Evolutionary conservation across 2,797 vertebrate species (phyloP), one percentile per base, ranked within the genome.

Genomic region (Pterois miles): DNA sequence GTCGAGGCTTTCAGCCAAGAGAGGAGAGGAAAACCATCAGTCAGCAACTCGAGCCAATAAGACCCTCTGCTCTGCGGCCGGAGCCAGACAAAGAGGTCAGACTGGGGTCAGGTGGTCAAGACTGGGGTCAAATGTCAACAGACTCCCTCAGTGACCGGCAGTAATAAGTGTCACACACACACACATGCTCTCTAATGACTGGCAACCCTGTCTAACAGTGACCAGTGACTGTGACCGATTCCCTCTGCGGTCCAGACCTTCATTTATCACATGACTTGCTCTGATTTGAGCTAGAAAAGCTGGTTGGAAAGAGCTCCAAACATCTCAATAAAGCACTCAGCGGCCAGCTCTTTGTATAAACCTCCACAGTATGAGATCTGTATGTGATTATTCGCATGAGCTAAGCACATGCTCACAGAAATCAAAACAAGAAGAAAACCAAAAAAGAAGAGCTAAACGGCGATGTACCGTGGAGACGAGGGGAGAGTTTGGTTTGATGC

Each of bases 51-150:
- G 59, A 69, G 91, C 90, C 92, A 92, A 78, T 43, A 50, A 86
- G 82, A 84, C 92, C 93, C 93, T 93, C 92, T 93, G 92, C 75
- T 92, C 87, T 53, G 65, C 74, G 46, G 73, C 29, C 60, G 0
- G 62, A 87, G 92, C 91, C 91, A 93, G 90, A 92, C 89, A 86
- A 43, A 52, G 66, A 88, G 91, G 92, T 92, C 91, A 86, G 43
- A 50, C 69, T 8, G 8, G 83, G 92, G 90, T 92, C 87, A 82
- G 69, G 40, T 57, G 89, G 90, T 90, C 87, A 89, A 73, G 60
- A 82, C 69, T 27, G 68, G 31, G 90, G 88, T 93, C 86, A 81
- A 78, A 87, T 60, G 87, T 91, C 92, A 90, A 81, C 81, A 83
- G 86, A 83, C 88, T 85, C 83, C 82, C 78, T 83, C 78, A 57